Evolutionary conservation across 2,888 invertebrate genomes (phyloP).

Genomic region (Phaedon cochleariae): DNA sequence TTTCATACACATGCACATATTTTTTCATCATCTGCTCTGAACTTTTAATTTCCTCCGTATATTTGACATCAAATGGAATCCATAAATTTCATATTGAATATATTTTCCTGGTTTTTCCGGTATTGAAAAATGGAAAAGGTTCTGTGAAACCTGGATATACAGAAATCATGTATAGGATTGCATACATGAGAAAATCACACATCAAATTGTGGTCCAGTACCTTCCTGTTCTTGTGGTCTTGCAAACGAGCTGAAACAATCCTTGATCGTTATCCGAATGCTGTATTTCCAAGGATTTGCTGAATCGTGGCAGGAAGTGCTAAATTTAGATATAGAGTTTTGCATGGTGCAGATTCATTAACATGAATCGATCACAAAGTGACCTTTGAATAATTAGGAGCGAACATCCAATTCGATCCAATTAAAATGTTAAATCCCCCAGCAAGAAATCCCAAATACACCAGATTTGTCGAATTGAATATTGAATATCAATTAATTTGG

Average conservation of each 20-base stretch:
- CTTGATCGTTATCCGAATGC: not conserved
- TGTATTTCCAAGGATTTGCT: not conserved
- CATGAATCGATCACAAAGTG: slow-evolving; percentile 18
- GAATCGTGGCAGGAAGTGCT: not conserved
- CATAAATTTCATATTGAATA: too few species aligned
- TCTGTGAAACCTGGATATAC: too few species aligned
- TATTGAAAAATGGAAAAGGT: too few species aligned
- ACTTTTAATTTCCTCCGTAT: too few species aligned
- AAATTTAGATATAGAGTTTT: slow-evolving; percentile 19
- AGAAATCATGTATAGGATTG: too few species aligned
- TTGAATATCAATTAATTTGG: not conserved
- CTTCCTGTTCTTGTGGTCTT: too few species aligned
- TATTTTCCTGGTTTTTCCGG: too few species aligned
- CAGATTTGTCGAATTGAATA: not conserved
- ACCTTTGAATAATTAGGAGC: slow-evolving; percentile 16
- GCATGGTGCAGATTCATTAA: slow-evolving; percentile 23
- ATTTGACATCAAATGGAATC: too few species aligned
- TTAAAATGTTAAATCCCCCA: not conserved
- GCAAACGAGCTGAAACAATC: not conserved
- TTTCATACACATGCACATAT: too few species aligned
- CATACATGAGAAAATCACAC: too few species aligned
- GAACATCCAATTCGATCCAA: slow-evolving; percentile 6
- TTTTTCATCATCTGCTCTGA: too few species aligned
- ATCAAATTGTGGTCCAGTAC: too few species aligned
- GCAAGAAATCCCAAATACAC: not conserved